These are phyloP conservation scores for Hypomecis punctinalis DNA, from an alignment of 2,888 invertebrate species.

Conservation along the genomic window DNA sequence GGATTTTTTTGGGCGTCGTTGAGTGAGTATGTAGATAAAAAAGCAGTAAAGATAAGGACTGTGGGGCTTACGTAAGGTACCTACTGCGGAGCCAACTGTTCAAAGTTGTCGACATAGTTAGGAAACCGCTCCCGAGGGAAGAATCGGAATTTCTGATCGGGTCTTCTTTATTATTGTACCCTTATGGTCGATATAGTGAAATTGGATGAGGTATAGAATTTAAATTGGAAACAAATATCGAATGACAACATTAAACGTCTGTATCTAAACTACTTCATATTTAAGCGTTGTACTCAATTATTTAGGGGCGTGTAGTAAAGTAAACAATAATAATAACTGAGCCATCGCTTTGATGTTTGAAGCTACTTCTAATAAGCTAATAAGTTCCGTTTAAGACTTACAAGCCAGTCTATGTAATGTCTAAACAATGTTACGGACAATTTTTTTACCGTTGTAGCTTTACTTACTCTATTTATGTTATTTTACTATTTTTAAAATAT, in stretches of 20 bases:
- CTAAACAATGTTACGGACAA: no score
- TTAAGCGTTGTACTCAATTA: not conserved
- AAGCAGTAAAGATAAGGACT: constrained; percentile 61
- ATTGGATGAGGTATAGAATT: constrained; percentile 22
- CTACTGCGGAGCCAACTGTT: constrained; percentile 55
- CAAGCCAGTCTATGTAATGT: no score
- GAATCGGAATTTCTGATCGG: constrained; percentile 23
- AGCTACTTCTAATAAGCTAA: no score
- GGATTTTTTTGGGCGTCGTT: constrained; percentile 51
- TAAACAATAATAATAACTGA: no score
- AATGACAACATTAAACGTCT: not conserved
- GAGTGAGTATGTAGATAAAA: constrained; percentile 75
- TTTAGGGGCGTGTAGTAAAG: no score
- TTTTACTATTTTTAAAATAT: no score
- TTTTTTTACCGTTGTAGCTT: no score
- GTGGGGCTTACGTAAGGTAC: constrained; percentile 76
- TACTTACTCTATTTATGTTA: no score
- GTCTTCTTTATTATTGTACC: constrained; percentile 16
- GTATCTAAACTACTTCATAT: not conserved
- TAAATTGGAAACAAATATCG: not conserved
- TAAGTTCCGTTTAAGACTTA: no score
- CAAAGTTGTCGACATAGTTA: constrained; percentile 51
- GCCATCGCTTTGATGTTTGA: no score
- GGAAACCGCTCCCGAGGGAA: constrained; percentile 25
- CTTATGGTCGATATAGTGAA: constrained; percentile 4